Evolutionary conservation across 2,797 vertebrate species (phyloP), one percentile per base, ranked within the genome.

Genomic region (Tympanoctomys barrerae): DNA sequence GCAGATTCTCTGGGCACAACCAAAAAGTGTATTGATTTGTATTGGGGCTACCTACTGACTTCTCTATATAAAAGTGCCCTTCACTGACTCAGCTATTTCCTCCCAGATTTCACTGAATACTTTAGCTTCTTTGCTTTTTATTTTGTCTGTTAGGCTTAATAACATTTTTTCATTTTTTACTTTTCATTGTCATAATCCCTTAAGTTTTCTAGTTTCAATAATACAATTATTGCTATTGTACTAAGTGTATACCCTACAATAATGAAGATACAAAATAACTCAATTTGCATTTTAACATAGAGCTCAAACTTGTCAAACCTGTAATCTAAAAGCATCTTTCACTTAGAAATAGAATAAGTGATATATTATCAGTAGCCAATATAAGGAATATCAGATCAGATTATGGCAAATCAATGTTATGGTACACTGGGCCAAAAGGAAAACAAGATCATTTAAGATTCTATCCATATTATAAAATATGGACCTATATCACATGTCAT

Each of bases 301-400:
- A 54, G 5, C 78, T 89, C 66, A 85, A 9, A 84, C 64, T 93
- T 75, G 64, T 39, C 71, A 68, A 39, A 79, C 7, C 19, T 11
- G 6, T 9, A 94, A 79, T 39, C 22, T 68, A 80, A 54, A 78
- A 83, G 26, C 3, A 83, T 7, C 2, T 9, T 78, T 79, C 39
- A 66, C n/a, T 83, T 80, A 90, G 28, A 92, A 87, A 61, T 87
- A 61, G 91, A 66, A 64, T 89, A 71, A 80, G 46, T 66, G 19
- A 79, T 52, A 31, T 26, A 28, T 14, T 77, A 31, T 39, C 18
- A 5, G 78, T 94, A 94, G 24, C 2, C 59, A 66, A 83, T 24
- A 39, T 1, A 7, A 84, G 21, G 46, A 57, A 61, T 52, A 77
- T 31, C 31, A 70, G 59, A 8, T 85, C 19, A 85, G 77, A 77